Percentiles rank a stretch among this genome's conserved stretches.
phyloP scores from a whole-genome alignment of 2,113 vertebrate species.

The Phoxinus phoxinus region DNA sequence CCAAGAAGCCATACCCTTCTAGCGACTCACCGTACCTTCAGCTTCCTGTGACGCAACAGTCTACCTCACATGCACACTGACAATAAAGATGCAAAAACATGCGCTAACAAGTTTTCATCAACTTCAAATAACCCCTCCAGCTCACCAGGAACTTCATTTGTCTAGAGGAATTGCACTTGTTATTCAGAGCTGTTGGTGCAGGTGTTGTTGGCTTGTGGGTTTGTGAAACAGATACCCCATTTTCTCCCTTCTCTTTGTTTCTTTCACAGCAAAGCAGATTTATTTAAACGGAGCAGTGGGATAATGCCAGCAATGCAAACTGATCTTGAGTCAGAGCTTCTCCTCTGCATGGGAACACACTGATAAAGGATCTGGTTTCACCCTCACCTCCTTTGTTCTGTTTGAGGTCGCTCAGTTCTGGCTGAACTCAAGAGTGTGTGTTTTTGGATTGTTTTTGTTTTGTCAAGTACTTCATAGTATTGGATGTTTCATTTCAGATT shows the following conservation, averaged over 20 bases:
- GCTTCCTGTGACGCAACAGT: slow-evolving; percentile 17
- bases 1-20: slow-evolving; percentile 11
- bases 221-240: slow-evolving; percentile 28
- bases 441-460: slow-evolving; percentile 5
- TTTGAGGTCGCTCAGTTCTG: slow-evolving; percentile 38
- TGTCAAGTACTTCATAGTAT: not conserved
- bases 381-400: slow-evolving; percentile 36
- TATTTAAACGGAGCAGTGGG: slow-evolving; percentile 32
- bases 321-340: slow-evolving; percentile 41
- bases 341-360: slow-evolving; percentile 30
- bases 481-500: not conserved
- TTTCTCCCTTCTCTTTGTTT: slow-evolving; percentile 37
- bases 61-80: slow-evolving; percentile 21
- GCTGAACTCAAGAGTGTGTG: slow-evolving; percentile 20
- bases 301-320: slow-evolving; percentile 38
- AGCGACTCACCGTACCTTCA: not conserved
- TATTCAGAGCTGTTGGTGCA: slow-evolving; percentile 35
- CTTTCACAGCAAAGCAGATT: slow-evolving; percentile 40
- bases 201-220: slow-evolving; percentile 37
- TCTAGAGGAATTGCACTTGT: slow-evolving; percentile 30
- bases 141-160: not conserved
- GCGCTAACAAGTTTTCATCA: slow-evolving; percentile 28
- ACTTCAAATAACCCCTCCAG: not conserved
- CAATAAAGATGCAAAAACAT: slow-evolving; percentile 16
- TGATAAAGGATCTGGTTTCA: slow-evolving; percentile 43